Evolutionary conservation across 2,888 invertebrate genomes (phyloP).

Genomic region (Erynnis tages): DNA sequence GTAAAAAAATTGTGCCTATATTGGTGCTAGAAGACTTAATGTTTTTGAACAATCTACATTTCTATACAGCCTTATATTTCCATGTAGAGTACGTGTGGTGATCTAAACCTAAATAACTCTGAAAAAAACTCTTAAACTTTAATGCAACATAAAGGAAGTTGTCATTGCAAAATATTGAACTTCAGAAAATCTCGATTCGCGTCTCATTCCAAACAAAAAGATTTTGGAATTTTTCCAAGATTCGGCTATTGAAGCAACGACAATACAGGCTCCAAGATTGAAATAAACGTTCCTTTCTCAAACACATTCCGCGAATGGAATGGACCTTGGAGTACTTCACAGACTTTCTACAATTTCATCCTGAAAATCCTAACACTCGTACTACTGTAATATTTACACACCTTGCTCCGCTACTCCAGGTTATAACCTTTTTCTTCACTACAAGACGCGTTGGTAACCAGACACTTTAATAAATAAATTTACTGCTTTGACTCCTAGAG

Average conservation of each 20-base stretch:
- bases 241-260: slow-evolving; percentile 20
- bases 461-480: neutral
- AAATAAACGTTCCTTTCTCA: slow-evolving; percentile 34
- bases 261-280: slow-evolving; percentile 28
- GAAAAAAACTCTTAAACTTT: neutral
- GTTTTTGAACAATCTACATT: too few relatives aligned
- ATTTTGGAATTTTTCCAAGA: slow-evolving; percentile 28
- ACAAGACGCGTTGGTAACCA: neutral
- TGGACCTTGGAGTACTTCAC: slow-evolving; percentile 30
- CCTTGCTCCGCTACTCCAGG: neutral
- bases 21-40: too few relatives aligned
- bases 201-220: slow-evolving; percentile 25
- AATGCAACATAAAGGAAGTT: neutral
- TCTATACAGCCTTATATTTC: too few relatives aligned
- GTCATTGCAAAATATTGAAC: slow-evolving; percentile 6
- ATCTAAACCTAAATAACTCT: slow-evolving; percentile 11
- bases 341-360: slow-evolving; percentile 26
- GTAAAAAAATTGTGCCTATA: too few relatives aligned
- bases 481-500: too few relatives aligned
- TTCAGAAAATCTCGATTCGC: slow-evolving; percentile 12
- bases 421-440: slow-evolving; percentile 8
- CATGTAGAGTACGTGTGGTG: slow-evolving; percentile 36
- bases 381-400: slow-evolving; percentile 20
- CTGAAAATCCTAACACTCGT: slow-evolving; percentile 12
- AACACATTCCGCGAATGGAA: slow-evolving; percentile 34